Conservation (phyloP, 2,888 invertebrate genomes). For the Caenorhabditis panamensis region DNA sequence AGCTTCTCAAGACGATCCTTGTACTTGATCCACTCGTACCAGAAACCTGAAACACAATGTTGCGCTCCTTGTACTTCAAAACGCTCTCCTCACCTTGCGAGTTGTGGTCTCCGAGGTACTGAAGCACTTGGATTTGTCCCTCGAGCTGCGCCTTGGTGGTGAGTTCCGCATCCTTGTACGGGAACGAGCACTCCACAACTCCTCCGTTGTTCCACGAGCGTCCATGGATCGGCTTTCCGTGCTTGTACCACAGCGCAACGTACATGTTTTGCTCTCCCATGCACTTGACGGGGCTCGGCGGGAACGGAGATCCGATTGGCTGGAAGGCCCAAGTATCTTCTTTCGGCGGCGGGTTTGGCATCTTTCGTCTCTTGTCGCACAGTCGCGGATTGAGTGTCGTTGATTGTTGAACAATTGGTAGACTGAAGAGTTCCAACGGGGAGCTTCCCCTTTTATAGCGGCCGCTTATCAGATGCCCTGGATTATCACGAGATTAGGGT, state of each 20-base stretch:
- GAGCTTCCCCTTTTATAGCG: neutral
- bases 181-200: slow-evolving; percentile 77
- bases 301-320: slow-evolving; percentile 68
- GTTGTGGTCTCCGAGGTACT: slow-evolving; percentile 78
- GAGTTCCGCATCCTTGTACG: slow-evolving; percentile 73
- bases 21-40: slow-evolving; percentile 80
- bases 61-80: no score
- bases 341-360: slow-evolving; percentile 59
- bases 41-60: no score
- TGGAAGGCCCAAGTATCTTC: slow-evolving; percentile 67
- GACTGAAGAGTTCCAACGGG: neutral
- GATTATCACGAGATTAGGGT: neutral
- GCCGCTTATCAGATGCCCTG: neutral
- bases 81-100: no score
- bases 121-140: slow-evolving; percentile 78
- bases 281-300: slow-evolving; percentile 63
- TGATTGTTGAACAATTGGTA: neutral
- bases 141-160: slow-evolving; percentile 72
- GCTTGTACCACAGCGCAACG: slow-evolving; percentile 73
- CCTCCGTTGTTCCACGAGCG: slow-evolving; percentile 77
- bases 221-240: no score
- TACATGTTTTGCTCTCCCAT: slow-evolving; percentile 70
- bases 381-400: slow-evolving; percentile 4
- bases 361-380: slow-evolving; percentile 18
- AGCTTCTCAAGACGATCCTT: slow-evolving; percentile 72